A percentile compares a stretch with the other conserved stretches of the same genome.
These are phyloP conservation scores for Sebastiscus albofasciatus DNA, from an alignment of 2,797 vertebrate genomes.

Conservation along the genomic window DNA sequence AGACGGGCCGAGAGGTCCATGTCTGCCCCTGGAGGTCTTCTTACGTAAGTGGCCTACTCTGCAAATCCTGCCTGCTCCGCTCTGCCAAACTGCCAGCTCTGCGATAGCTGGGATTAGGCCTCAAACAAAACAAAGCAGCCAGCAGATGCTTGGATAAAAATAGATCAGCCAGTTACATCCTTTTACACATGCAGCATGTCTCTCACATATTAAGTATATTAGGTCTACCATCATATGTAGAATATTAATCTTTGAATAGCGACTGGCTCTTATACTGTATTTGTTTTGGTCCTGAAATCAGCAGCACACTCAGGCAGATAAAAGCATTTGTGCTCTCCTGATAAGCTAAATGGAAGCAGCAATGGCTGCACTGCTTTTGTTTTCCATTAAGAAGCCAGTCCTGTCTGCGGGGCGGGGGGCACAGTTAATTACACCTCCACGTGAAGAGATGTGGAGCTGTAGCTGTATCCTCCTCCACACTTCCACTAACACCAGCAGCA, in stretches of 20 bases:
- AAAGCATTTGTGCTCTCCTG: slow-evolving; percentile 40
- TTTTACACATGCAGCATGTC: slow-evolving; percentile 5
- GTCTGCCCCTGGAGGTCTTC: slow-evolving; percentile 93
- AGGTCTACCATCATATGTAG: not conserved
- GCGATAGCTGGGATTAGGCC: slow-evolving; percentile 54
- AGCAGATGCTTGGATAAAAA: slow-evolving; percentile 66
- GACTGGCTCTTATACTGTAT: slow-evolving; percentile 2
- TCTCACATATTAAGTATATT: slow-evolving; percentile 3
- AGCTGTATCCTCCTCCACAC: slow-evolving; percentile 56
- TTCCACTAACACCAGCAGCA: not conserved
- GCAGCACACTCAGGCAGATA: slow-evolving; percentile 19
- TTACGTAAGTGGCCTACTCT: slow-evolving; percentile 86
- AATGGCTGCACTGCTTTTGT: slow-evolving; percentile 44
- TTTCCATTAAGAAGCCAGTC: slow-evolving; percentile 54
- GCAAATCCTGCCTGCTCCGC: slow-evolving; percentile 61
- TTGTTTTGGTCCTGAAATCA: slow-evolving; percentile 22
- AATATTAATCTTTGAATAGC: slow-evolving; percentile 13
- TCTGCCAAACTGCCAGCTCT: slow-evolving; percentile 57
- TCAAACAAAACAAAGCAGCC: slow-evolving; percentile 58
- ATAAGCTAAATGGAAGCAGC: slow-evolving; percentile 41
- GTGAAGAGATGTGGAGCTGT: slow-evolving; percentile 47
- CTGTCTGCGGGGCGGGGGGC: slow-evolving; percentile 24
- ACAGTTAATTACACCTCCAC: slow-evolving; percentile 64
- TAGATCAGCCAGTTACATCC: slow-evolving; percentile 36
- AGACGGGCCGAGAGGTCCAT: slow-evolving; percentile 90